Evolutionary conservation across 2,113 vertebrate genomes (phyloP), one percentile per base, ranked within the genome.

Genomic region (Halcyon senegalensis): DNA sequence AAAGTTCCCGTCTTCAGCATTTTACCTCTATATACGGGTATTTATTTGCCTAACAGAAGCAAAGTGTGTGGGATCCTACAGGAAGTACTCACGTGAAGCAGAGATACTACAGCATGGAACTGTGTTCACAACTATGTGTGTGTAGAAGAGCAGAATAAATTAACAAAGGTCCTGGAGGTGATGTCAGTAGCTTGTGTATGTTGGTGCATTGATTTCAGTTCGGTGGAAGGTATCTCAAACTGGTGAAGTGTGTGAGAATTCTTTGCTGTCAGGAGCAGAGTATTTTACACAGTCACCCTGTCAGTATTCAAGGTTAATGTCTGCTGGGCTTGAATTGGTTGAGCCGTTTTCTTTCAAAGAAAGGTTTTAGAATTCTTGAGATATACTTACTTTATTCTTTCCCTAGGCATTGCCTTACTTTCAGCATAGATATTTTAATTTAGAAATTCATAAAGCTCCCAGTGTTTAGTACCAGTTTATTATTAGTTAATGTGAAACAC

Each of bases 11-110:
- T 1, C 23, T 6, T 16, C 28, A 53, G 5, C 15, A 0, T 21
- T 30, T 44, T 7, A 1, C 76, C 2, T n/a, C 24, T 51, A 5
- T 48, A 5, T 10, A 6, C 0, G 43, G n/a, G n/a, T 25, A 66
- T 80, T 73, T 70, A 2, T 35, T 6, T 67, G 62, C 72, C 74
- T 63, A 43, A 16, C 14, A 11, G 75, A 64, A 86, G 53, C 19
- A 16, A 48, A 15, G 30, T 33, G 41, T 39, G 53, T 75, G 59
- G 81, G 9, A 0, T 41, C 37, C 31, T 21, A 0, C 16, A 25
- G 83, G 63, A 87, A 83, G 53, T 2, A 1, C 66, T 66, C 30
- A 7, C 7, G 44, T 1, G 48, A 55, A 59, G 59, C 67, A 55
- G 41, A 27, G 64, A 16, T 46, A 14, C 21, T 50, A 8, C 31